Percentiles rank a stretch among this genome's conserved stretches.
Evolutionary conservation across 2,888 invertebrate species (phyloP).

Genomic region (Cinara cedri): DNA sequence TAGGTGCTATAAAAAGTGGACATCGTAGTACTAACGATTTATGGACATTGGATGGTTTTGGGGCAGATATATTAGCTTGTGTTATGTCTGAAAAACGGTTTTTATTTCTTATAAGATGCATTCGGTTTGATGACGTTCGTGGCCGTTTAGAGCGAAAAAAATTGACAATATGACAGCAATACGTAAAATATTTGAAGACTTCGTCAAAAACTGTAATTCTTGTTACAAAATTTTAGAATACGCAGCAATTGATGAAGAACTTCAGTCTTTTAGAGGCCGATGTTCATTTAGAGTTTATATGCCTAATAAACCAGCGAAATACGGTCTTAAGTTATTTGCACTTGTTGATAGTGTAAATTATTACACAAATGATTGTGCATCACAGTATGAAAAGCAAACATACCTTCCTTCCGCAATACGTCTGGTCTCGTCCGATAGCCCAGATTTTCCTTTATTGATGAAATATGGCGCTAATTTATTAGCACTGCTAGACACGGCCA

Average conservation of each 20-base stretch:
- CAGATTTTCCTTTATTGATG: too few species aligned
- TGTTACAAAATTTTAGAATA: neutral
- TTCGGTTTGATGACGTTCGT: neutral
- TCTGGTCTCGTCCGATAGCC: too few species aligned
- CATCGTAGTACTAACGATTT: too few species aligned
- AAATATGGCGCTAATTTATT: constrained; percentile 3
- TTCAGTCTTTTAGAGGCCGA: neutral
- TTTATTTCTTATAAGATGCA: too few species aligned
- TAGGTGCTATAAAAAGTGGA: too few species aligned
- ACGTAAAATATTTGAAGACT: neutral
- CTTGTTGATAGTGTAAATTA: neutral
- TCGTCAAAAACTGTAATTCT: neutral
- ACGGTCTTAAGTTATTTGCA: neutral
- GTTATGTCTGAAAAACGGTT: too few species aligned
- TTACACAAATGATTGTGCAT: neutral
- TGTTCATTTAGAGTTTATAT: neutral
- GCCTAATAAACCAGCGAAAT: neutral
- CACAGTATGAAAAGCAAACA: constrained; percentile 15
- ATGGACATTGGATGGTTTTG: too few species aligned
- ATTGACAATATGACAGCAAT: neutral
- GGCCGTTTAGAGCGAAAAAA: neutral
- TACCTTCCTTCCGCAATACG: constrained; percentile 13
- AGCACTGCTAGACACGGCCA: constrained; percentile 3
- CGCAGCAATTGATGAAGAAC: neutral
- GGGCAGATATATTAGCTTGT: too few species aligned